Evolutionary conservation across 2,888 invertebrate genomes (phyloP), one percentile per base, ranked within the genome.

Genomic region (Creontiades dilutus): DNA sequence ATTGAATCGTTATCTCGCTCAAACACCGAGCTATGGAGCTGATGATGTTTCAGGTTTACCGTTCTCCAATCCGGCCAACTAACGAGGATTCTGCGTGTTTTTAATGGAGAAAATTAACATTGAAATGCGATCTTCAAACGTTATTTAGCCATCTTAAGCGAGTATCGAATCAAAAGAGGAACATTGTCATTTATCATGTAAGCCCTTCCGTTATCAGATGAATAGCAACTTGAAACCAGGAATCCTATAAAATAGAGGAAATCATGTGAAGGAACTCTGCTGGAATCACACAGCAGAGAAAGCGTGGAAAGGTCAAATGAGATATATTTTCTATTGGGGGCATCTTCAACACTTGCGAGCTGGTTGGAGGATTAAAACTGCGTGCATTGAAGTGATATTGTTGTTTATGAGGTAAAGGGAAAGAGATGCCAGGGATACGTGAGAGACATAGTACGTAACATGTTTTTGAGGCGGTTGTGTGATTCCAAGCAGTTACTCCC

Each of bases 291-390:
- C n/a, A 75, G 1, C 1, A 12, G 12, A 19, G 14, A 11, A 46
- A 78, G 37, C n/a, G 82, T 12, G 82, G 52, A 82, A 82, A 82
- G 82, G 82, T 82, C 82, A 52, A 82, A 48, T 82, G 23, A 52
- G 82, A 48, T 52, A 52, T 37, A 37, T 37, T 82, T 82, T 82
- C 82, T 82, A 52, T 52, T 82, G 19, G 23, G 82, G 82, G 48
- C 82, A 82, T 52, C 82, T 48, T 48, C 28, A 23, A 12, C 46
- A 16, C 16, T 14, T 14, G 37, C n/a, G 78, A 13, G 78, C 78
- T n/a, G 47, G 78, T 46, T n/a, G 9, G 52, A 52, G 82, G 82
- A 82, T 82, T 82, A 82, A 82, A 82, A 82, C 82, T 82, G 82
- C 82, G 82, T 82, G 82, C 52, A 52, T 47, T 52, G 82, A 82